Evolutionary conservation across 2,797 vertebrate species (phyloP).

Genomic region (Crocidura indochinensis): DNA sequence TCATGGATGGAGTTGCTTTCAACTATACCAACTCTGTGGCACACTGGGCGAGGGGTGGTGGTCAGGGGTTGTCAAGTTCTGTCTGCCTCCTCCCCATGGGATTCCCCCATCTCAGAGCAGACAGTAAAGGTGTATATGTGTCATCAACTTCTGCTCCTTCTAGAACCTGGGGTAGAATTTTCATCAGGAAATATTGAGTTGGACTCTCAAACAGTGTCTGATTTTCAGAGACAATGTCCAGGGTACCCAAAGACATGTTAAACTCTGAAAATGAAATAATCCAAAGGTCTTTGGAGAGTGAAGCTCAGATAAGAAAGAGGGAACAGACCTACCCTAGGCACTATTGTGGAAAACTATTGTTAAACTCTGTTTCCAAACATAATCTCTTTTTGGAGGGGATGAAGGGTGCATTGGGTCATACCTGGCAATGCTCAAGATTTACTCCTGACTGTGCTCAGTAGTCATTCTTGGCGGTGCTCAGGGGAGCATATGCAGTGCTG

Average conservation of each 20-base stretch:
- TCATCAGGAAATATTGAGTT: neutral
- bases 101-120: too few relatives aligned
- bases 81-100: too few relatives aligned
- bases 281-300: neutral
- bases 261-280: neutral
- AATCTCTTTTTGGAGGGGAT: neutral
- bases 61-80: too few relatives aligned
- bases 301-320: neutral
- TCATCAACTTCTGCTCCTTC: too few relatives aligned
- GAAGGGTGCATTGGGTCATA: too few relatives aligned
- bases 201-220: neutral
- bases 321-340: neutral
- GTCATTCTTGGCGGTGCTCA: too few relatives aligned
- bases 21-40: slow-evolving; percentile 38
- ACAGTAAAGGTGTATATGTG: too few relatives aligned
- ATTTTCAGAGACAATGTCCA: neutral
- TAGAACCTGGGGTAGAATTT: too few relatives aligned
- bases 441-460: too few relatives aligned
- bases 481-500: too few relatives aligned
- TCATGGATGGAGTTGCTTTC: too few relatives aligned
- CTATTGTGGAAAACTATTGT: neutral
- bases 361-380: neutral
- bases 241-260: neutral
- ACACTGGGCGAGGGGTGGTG: neutral
- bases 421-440: too few relatives aligned